A percentile compares a stretch with the other conserved stretches of the same genome.
Evolutionary conservation across 2,113 vertebrate species (phyloP).

Genomic region (Cebus imitator): DNA sequence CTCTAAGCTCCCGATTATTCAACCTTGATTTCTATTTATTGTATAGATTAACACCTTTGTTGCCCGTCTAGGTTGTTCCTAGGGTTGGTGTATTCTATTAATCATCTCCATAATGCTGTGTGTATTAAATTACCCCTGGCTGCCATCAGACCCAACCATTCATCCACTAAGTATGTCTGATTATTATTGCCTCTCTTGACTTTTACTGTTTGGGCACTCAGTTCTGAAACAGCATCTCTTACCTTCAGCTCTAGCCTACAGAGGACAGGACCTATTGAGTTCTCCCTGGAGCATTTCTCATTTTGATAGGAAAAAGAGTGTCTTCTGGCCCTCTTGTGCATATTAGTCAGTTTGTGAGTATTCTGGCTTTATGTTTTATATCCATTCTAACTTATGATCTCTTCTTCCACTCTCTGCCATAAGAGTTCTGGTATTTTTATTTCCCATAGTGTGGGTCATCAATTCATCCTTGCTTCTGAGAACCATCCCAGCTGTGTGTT

Average conservation of each 20-base stretch:
- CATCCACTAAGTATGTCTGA: background rate
- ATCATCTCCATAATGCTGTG: background rate
- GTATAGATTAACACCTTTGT: background rate
- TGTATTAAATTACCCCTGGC: background rate
- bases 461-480: background rate
- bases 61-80: background rate
- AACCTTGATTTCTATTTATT: constrained; percentile 21
- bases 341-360: background rate
- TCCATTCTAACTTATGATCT: background rate
- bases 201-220: background rate
- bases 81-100: background rate
- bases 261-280: background rate
- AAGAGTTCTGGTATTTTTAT: background rate
- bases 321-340: background rate
- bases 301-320: background rate
- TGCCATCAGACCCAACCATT: background rate
- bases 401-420: background rate
- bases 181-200: background rate
- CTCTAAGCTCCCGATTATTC: background rate
- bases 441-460: background rate
- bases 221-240: background rate
- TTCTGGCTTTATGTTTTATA: background rate
- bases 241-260: background rate
- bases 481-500: background rate
- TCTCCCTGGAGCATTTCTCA: background rate